Percentiles rank a stretch among this genome's conserved stretches.
Evolutionary conservation across 1,140 invertebrate genomes (phyloP).

Genomic region (Plutomurus gul): DNA sequence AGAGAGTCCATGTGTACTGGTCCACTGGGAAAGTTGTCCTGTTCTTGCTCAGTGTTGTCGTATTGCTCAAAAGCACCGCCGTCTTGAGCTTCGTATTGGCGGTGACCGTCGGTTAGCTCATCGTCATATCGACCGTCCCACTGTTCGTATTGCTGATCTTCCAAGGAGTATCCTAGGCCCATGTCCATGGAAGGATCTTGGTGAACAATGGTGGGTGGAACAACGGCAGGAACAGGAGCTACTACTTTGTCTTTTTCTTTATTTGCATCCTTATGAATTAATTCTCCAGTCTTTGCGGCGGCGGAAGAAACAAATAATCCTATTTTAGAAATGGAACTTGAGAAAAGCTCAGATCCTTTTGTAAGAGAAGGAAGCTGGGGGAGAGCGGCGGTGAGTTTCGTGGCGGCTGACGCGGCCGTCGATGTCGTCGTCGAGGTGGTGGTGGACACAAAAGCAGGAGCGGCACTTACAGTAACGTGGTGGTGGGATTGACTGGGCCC

Average conservation of each 20-base stretch:
- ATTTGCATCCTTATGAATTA: slow-evolving; percentile 36
- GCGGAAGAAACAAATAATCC: slow-evolving; percentile 36
- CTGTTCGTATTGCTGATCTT: neutral
- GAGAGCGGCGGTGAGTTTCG: slow-evolving; percentile 34
- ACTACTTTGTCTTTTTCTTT: slow-evolving; percentile 27
- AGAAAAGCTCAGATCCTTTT: slow-evolving; percentile 42
- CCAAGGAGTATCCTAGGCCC: slow-evolving; percentile 35
- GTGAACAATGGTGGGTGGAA: neutral
- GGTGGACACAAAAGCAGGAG: slow-evolving; percentile 45
- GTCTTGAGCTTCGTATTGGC: slow-evolving; percentile 25
- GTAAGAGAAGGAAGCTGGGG: slow-evolving; percentile 37
- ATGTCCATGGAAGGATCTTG: slow-evolving; percentile 38
- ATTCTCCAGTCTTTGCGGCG: slow-evolving; percentile 36
- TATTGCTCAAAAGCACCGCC: slow-evolving; percentile 44
- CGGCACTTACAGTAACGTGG: neutral
- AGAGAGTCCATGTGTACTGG: slow-evolving; percentile 53
- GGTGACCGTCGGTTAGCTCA: slow-evolving; percentile 22
- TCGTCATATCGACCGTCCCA: slow-evolving; percentile 42
- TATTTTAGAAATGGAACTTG: slow-evolving; percentile 41
- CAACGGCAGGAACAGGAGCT: neutral
- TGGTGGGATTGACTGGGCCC: neutral
- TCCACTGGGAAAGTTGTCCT: slow-evolving; percentile 2
- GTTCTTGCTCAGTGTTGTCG: slow-evolving; percentile 36
- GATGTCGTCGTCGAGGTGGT: slow-evolving; percentile 54
- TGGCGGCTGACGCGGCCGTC: slow-evolving; percentile 49